Conservation (phyloP, 2,888 invertebrate genomes). For the Dendrolimus houi region DNA sequence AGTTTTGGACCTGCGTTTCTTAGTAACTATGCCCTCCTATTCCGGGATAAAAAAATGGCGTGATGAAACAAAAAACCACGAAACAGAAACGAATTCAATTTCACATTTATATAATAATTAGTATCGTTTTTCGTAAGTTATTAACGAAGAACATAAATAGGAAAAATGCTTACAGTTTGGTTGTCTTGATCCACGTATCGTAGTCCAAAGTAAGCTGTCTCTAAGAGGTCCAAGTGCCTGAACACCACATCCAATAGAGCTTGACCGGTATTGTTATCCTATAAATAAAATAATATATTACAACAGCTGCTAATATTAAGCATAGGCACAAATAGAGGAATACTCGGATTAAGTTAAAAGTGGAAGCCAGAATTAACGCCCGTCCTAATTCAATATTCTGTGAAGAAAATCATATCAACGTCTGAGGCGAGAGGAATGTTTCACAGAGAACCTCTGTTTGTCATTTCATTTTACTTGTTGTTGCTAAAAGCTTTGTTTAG, state of each 20-base stretch:
- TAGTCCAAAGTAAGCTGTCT: conserved; percentile 97
- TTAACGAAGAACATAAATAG: no score
- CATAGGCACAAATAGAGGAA: no score
- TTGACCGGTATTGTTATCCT: conserved; percentile 94
- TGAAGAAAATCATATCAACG: conserved; percentile 23
- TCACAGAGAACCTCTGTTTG: conserved; percentile 18
- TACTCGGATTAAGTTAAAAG: conserved; percentile 1
- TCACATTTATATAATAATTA: no score
- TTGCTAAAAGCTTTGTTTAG: background rate
- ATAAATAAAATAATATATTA: conserved; percentile 29
- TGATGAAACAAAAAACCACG: no score
- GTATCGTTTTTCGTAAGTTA: no score
- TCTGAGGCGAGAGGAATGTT: conserved; percentile 19
- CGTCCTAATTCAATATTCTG: conserved; percentile 20
- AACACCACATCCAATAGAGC: conserved; percentile 94
- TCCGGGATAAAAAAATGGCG: no score
- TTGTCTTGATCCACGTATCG: conserved; percentile 94
- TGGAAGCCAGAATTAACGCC: conserved; percentile 18
- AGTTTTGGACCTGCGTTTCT: no score
- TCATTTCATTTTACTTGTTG: conserved; percentile 20
- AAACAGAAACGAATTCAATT: no score
- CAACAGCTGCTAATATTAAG: conserved; percentile 3
- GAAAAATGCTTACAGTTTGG: conserved; percentile 86
- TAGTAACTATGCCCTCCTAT: no score
- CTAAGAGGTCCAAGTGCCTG: conserved; percentile 93